These are phyloP conservation scores for Drosophila anceps DNA, from an alignment of 2,888 invertebrate genomes.

Conservation along the genomic window DNA sequence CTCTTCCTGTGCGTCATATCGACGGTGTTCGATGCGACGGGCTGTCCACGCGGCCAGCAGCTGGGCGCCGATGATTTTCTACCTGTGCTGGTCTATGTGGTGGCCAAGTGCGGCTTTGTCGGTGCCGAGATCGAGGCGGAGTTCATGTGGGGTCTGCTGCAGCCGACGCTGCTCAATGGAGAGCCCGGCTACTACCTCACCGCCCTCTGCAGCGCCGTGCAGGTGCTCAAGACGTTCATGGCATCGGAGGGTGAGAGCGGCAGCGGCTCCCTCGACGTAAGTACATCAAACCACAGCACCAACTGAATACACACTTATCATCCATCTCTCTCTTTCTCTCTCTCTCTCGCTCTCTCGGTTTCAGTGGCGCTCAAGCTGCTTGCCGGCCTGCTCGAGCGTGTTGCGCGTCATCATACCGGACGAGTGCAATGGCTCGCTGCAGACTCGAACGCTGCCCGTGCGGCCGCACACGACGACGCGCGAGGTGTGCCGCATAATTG, in stretches of 20 bases:
- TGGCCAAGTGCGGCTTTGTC: slow-evolving; percentile 95
- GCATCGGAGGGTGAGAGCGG: slow-evolving; percentile 84
- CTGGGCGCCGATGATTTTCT: slow-evolving; percentile 95
- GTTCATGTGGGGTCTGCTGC: slow-evolving; percentile 97
- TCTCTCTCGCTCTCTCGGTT: slow-evolving; percentile 32
- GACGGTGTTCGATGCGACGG: slow-evolving; percentile 91
- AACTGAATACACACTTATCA: neutral
- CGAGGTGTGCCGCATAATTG: slow-evolving; percentile 97
- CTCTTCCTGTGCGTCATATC: slow-evolving; percentile 95
- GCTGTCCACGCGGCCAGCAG: slow-evolving; percentile 84
- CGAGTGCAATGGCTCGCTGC: slow-evolving; percentile 96
- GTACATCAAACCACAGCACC: slow-evolving; percentile 37
- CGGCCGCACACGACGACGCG: slow-evolving; percentile 96
- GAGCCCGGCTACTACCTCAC: slow-evolving; percentile 98
- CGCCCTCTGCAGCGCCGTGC: slow-evolving; percentile 95
- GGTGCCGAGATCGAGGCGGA: slow-evolving; percentile 98
- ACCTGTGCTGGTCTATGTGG: slow-evolving; percentile 95
- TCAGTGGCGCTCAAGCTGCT: slow-evolving; percentile 86
- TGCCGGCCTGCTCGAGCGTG: slow-evolving; percentile 89
- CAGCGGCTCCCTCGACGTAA: slow-evolving; percentile 85
- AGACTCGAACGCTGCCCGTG: slow-evolving; percentile 96
- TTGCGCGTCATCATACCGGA: slow-evolving; percentile 97
- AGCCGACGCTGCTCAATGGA: slow-evolving; percentile 95
- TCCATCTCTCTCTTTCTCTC: slow-evolving; percentile 2
- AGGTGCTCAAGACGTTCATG: slow-evolving; percentile 85